Base-by-base conservation (phyloP, 2,888 invertebrate genomes). In the Diarsia rubi region DNA sequence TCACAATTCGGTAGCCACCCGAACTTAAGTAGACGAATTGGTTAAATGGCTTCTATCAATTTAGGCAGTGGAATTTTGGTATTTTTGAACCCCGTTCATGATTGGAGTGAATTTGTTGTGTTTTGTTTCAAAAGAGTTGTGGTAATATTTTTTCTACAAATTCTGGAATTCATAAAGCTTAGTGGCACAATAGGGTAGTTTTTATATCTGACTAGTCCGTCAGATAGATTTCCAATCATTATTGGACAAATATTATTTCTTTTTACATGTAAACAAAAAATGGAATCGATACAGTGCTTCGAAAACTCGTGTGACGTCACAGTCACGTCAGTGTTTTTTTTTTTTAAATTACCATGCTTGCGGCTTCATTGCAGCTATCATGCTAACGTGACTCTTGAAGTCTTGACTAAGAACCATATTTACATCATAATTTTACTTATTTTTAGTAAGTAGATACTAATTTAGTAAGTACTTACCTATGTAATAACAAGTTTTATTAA, bases 11-110 rank as follows among this genome's bases (percentile, higher is more conserved):
- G 88, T 81, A 72, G 72, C 80, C 85, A 79, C 83, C 87, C 79
- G 83, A 86, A 82, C 88, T 92, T 90, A 92, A 92, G 85, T 91
- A 90, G 88, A 81, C 82, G 79, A 92, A 95, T 93, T 93, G 93
- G 90, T 92, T 93, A 91, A 93, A 92, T 85, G 89, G 79, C 85
- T 85, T 79, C 82, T 85, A 82, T 85, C 81, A 83, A 82, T 83
- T 86, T 84, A 69, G 62, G 42, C n/a, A 72, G 62, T 59, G 60
- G 74, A 73, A 68, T n/a, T 82, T 80, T 80, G 27, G 14, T 27
- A 2, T 27, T 78, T 78, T 49, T 59, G 45, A 57, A 14, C 60
- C 63, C 54, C 42, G 21, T 71, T 57, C n/a, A n/a, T 75, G 63
- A 2, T 60, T 37, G 9, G 24, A 19, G 12, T 42, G 9, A 49